Base-by-base conservation (phyloP, 2,113 vertebrate genomes). In the Garra rufa region DNA sequence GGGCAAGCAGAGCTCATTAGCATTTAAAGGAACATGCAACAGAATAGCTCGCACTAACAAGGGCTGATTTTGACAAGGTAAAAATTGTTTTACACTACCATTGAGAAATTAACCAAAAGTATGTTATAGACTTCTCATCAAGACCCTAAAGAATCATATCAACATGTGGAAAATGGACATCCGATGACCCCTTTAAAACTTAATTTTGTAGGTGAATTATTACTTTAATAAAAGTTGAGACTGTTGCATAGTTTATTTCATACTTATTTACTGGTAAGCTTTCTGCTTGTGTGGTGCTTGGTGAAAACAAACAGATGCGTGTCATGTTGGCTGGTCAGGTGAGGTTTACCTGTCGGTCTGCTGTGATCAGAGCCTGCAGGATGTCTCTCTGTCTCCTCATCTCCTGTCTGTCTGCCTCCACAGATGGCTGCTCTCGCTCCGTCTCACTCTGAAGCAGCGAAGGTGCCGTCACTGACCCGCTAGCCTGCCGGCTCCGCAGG, bases 291-390 rank as follows among this genome's bases (percentile, higher is more conserved):
- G 19, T 8, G 1, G 46, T 3, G 46, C 46, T n/a, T 55, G 52
- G 52, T 3, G 21, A n/a, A 57, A 57, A 24, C 9, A 59, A 26
- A 59, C 57, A 10, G 3, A 4, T 48, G 11, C n/a, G n/a, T 15
- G 3, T 50, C 50, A 15, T 19, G 50, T 19, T 52, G 17, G 7
- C 17, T 7, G 52, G 8, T 65, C 28, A 8, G 26, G 38, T 57
- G 10, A 17, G 21, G 11, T 86, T 87, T 89, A 98, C 97, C 91
- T 93, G 92, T 48, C 38, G 24, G n/a, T 92, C 21, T 55, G 88
- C 88, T 57, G 93, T 83, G 81, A 95, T 89, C 55, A 92, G 85
- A 73, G 86, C 83, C 28, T 91, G 85, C 9, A 93, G 9, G 0
- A 59, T 76, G 81, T 92, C 88, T 77, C 80, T 88, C 15, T 93